These are phyloP conservation scores for Ganaspis brasiliensis DNA, from an alignment of 2,888 invertebrate genomes.

Conservation along the genomic window DNA sequence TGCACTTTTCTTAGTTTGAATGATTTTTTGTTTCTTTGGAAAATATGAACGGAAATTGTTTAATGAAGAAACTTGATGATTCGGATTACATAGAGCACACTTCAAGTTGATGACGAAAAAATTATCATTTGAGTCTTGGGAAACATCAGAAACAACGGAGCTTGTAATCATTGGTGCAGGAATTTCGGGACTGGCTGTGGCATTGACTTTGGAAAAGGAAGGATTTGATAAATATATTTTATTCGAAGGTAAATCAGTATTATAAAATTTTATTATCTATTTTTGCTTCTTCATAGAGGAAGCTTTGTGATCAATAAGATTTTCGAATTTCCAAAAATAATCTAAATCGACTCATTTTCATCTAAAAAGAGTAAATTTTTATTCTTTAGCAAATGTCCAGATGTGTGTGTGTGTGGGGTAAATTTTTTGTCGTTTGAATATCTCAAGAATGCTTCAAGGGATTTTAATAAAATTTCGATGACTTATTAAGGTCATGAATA, in stretches of 20 bases:
- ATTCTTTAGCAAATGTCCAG: too few relatives aligned
- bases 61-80: conserved; percentile 48
- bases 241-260: conserved; percentile 81
- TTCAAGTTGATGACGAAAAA: conserved; percentile 65
- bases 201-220: conserved; percentile 80
- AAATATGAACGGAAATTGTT: conserved; percentile 23
- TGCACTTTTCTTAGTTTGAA: conserved; percentile 3
- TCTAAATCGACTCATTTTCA: too few relatives aligned
- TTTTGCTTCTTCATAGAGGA: too few relatives aligned
- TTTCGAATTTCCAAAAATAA: too few relatives aligned
- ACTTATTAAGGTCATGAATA: too few relatives aligned
- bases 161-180: conserved; percentile 84
- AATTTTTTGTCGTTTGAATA: too few relatives aligned
- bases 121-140: conserved; percentile 46
- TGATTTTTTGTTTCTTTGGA: conserved; percentile 13
- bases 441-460: too few relatives aligned
- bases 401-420: too few relatives aligned
- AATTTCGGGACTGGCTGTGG: conserved; percentile 84
- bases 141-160: conserved; percentile 65
- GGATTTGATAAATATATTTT: conserved; percentile 82
- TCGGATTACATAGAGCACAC: conserved; percentile 67
- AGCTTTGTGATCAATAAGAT: too few relatives aligned
- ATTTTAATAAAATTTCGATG: too few relatives aligned
- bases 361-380: too few relatives aligned
- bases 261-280: neutral